A percentile compares a stretch with the other conserved stretches of the same genome.
These are phyloP conservation scores for Brachionus plicatilis DNA, from an alignment of 1,140 invertebrate species.

Conservation along the genomic window DNA sequence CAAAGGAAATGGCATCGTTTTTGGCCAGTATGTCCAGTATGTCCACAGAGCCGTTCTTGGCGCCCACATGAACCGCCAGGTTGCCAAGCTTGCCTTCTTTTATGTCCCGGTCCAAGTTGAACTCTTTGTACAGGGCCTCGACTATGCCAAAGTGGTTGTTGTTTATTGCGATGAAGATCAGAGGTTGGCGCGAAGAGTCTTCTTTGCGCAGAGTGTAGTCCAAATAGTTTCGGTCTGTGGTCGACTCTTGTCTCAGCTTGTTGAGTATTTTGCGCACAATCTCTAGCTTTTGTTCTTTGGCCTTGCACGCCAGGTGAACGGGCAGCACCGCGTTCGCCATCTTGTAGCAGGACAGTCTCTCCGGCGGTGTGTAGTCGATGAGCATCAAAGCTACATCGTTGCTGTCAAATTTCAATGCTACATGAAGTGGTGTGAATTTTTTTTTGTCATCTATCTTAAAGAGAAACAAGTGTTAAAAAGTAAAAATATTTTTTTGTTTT, in stretches of 20 bases:
- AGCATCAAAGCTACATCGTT: slow-evolving; percentile 18
- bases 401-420: slow-evolving; percentile 1
- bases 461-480: neutral
- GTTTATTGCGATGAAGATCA: slow-evolving; percentile 25
- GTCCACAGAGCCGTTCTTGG: slow-evolving; percentile 15
- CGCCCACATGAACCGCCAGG: neutral
- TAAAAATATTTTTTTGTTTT: too few species aligned
- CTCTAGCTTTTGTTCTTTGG: slow-evolving; percentile 22
- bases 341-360: neutral
- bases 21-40: slow-evolving; percentile 32
- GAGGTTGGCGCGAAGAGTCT: neutral
- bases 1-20: slow-evolving; percentile 35
- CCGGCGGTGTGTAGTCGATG: neutral
- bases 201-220: slow-evolving; percentile 24
- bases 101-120: neutral
- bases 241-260: neutral
- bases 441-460: slow-evolving; percentile 35
- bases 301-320: slow-evolving; percentile 9
- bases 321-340: neutral
- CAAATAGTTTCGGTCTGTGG: neutral
- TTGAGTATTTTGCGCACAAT: neutral
- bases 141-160: slow-evolving; percentile 35
- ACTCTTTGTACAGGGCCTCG: neutral
- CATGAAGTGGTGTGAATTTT: neutral
- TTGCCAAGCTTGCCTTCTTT: slow-evolving; percentile 33